These are phyloP conservation scores for Burhinus oedicnemus DNA, from an alignment of 2,113 vertebrate genomes.

Conservation along the genomic window DNA sequence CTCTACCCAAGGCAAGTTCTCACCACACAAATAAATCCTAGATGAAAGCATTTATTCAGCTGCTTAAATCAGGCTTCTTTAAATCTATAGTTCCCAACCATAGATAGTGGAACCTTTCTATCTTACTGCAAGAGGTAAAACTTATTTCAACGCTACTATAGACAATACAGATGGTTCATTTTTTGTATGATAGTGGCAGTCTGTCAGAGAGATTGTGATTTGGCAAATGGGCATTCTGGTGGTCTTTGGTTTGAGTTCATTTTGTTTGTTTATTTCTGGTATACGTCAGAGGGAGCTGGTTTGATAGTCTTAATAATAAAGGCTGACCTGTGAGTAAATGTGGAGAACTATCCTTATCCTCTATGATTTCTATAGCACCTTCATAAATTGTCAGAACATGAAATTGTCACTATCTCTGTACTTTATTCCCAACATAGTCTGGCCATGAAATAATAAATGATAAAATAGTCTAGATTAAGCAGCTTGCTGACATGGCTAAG, in stretches of 20 bases:
- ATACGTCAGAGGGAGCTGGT: neutral
- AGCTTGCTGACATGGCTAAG: neutral
- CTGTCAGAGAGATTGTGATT: neutral
- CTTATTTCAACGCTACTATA: neutral
- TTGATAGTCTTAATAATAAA: neutral
- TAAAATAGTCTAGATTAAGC: neutral
- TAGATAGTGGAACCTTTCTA: neutral
- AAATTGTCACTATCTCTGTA: neutral
- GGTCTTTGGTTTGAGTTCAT: neutral
- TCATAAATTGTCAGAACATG: neutral
- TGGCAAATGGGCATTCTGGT: neutral
- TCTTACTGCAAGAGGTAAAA: neutral
- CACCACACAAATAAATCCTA: slow-evolving; percentile 5
- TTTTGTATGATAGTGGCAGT: neutral
- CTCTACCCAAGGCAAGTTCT: neutral
- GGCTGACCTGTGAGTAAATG: neutral
- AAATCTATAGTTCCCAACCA: neutral
- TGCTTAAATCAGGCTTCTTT: neutral
- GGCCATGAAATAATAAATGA: neutral
- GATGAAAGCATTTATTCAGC: slow-evolving; percentile 17
- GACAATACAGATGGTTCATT: neutral
- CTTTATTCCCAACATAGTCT: neutral
- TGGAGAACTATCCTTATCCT: neutral
- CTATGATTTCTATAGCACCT: neutral
- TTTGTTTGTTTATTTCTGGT: neutral